phyloP scores from a whole-genome alignment of 2,113 vertebrate genomes.

The Notarius lentiginosus region DNA sequence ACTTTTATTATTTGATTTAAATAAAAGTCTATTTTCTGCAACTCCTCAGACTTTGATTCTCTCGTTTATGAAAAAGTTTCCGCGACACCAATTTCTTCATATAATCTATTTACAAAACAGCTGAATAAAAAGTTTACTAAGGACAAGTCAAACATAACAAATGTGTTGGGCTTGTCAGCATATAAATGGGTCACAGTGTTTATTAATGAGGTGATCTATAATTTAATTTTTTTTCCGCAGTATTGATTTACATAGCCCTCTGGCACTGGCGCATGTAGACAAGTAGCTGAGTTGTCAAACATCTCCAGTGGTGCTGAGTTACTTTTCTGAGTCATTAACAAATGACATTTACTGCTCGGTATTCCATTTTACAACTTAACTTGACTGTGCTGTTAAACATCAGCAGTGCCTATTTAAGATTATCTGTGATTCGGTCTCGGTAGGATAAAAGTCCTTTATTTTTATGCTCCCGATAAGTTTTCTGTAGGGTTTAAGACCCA shows the following conservation, averaged over 20 bases:
- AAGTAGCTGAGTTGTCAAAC: neutral
- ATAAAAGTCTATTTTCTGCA: too few relatives aligned
- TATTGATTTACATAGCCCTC: neutral
- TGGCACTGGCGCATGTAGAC: neutral
- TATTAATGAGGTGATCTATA: neutral
- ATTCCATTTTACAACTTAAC: neutral
- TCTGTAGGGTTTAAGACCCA: neutral
- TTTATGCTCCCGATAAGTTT: too few relatives aligned
- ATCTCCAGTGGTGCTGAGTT: neutral
- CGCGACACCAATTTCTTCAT: neutral
- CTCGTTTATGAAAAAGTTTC: too few relatives aligned
- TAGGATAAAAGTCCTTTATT: neutral
- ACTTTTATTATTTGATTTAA: too few relatives aligned
- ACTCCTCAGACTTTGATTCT: too few relatives aligned
- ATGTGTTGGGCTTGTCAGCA: too few relatives aligned
- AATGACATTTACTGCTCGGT: neutral
- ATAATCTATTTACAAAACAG: neutral
- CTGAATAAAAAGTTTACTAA: neutral
- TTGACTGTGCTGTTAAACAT: neutral
- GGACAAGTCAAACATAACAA: neutral
- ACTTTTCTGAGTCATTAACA: conserved; percentile 8
- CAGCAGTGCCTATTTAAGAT: neutral
- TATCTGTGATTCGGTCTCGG: neutral
- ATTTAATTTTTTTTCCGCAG: neutral
- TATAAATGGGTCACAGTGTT: neutral